Conservation (phyloP, 2,888 invertebrate species). For the Lasioglossum malachurum region DNA sequence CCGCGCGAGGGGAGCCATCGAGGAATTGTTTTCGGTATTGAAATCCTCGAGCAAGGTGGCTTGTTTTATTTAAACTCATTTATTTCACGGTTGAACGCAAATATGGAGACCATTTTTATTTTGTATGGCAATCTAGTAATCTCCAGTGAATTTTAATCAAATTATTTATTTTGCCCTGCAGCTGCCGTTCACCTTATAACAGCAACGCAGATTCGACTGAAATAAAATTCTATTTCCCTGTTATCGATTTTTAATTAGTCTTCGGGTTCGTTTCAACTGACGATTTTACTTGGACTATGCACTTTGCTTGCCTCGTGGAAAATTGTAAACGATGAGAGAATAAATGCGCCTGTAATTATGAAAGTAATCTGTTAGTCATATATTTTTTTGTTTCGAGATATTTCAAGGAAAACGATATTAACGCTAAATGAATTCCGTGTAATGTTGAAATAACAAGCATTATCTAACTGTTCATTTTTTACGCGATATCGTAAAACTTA, state of each 20-base stretch:
- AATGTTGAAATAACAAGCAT: no score
- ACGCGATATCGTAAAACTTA: no score
- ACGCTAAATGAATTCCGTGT: no score
- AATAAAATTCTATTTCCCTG: constrained; percentile 6
- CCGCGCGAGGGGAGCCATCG: background rate
- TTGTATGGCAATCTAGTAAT: background rate
- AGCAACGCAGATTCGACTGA: background rate
- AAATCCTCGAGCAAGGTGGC: background rate
- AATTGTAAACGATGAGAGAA: background rate
- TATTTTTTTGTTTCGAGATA: no score
- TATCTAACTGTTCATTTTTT: no score
- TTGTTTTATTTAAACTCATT: background rate
- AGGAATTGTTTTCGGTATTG: background rate
- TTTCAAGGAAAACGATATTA: no score
- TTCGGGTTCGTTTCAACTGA: background rate
- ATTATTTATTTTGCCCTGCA: background rate
- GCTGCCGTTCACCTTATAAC: background rate
- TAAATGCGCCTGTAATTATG: background rate
- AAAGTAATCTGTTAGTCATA: no score
- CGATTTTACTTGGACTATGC: background rate
- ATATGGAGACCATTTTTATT: background rate
- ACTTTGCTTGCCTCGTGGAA: background rate
- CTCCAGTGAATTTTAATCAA: background rate
- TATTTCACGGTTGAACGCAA: background rate
- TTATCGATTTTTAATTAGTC: background rate